Base-by-base conservation (phyloP, 2,797 vertebrate species). In the Fringilla coelebs region DNA sequence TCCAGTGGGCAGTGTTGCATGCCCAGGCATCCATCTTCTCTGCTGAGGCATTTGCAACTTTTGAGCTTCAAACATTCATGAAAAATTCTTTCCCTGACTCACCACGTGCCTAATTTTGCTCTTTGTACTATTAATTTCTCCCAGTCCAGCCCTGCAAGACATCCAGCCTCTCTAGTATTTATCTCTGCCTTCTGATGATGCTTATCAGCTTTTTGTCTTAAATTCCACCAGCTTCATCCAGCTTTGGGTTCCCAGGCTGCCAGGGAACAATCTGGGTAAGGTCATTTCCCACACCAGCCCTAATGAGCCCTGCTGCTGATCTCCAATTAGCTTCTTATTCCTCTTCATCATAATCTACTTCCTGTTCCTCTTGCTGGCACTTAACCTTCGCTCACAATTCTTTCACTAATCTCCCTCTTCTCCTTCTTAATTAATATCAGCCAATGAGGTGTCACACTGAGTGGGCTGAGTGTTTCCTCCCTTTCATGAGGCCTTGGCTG, bases 401-500 rank as follows among this genome's bases (percentile, higher is more conserved):
- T 55, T 84, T 51, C 74, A 26, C 76, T 88, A 86, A 96, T 94
- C 93, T 79, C 36, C 51, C 36, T 75, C 73, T 74, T 89, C 86
- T 78, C 28, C 76, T 29, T 76, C 88, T 85, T 94, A 92, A 91
- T 94, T 89, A 95, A 78, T 75, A 84, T 32, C 31, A 80, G 70
- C 73, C 89, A 94, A 68, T 45, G 79, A 83, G 38, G 36, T 51
- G 45, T 43, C 49, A n/a, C 54, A 67, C 4, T 1, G 9, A 79
- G 74, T 29, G 63, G 29, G 76, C 19, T 75, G 58, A 88, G 57
- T 9, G 38, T 36, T 78, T 92, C 51, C 21, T 60, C 65, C 54
- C 43, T 72, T 89, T 81, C 58, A 20, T 1, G 18, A 60, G 68
- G 75, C 19, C 67, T 80, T 89, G 68, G 61, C 16, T 46, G 11